These are phyloP conservation scores for Coelopa frigida DNA, from an alignment of 1,140 invertebrate genomes.

Conservation along the genomic window DNA sequence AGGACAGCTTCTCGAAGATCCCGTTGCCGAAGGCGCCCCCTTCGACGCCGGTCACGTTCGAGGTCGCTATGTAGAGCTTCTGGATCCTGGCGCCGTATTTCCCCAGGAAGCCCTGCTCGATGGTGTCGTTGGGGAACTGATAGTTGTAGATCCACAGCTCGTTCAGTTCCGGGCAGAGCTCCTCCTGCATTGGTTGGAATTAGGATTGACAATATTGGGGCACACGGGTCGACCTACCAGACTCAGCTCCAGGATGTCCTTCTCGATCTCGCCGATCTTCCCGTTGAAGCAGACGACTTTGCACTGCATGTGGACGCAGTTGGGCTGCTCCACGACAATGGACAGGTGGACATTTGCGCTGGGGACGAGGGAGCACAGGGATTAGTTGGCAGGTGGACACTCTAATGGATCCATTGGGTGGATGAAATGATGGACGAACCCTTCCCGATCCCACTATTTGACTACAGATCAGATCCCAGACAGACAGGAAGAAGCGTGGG, in stretches of 20 bases:
- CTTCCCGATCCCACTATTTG: no score
- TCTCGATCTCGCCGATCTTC: constrained; percentile 1
- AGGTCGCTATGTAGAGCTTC: constrained; percentile 18
- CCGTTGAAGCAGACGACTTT: constrained; percentile 8
- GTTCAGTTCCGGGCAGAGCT: constrained; percentile 11
- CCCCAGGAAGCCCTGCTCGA: constrained; percentile 21
- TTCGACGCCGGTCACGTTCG: constrained; percentile 19
- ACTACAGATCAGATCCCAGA: no score
- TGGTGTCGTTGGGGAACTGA: constrained; percentile 16
- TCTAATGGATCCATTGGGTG: no score
- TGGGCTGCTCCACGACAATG: not conserved
- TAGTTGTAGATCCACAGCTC: constrained; percentile 23
- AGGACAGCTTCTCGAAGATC: constrained; percentile 16
- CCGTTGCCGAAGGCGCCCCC: constrained; percentile 22
- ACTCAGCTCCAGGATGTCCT: no score
- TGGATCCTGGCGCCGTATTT: constrained; percentile 14
- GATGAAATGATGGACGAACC: no score
- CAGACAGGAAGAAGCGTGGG: no score
- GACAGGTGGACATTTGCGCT: no score
- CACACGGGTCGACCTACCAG: no score
- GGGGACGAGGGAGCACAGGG: no score
- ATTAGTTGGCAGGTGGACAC: no score
- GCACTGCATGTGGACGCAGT: constrained; percentile 10
- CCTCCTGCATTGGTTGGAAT: no score
- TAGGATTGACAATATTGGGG: no score